A percentile compares a stretch with the other conserved stretches of the same genome.
phyloP scores from a whole-genome alignment of 2,888 invertebrate species.

The Euplexia lucipara region DNA sequence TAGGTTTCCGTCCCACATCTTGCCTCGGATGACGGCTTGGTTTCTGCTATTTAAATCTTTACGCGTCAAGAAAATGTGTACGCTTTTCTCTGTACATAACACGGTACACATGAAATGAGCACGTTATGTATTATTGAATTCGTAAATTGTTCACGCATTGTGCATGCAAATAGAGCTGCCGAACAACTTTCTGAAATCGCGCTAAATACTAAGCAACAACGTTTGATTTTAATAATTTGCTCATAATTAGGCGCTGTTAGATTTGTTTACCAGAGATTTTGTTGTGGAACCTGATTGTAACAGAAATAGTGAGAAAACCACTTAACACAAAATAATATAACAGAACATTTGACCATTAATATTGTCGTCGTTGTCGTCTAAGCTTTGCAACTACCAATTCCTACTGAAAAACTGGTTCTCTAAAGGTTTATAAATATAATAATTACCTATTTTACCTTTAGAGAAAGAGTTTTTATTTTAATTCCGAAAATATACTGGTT shows the following conservation, averaged over 20 bases:
- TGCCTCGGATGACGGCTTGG: conserved; percentile 49
- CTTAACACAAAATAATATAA: conserved; percentile 26
- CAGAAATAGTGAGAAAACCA: conserved; percentile 17
- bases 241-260: conserved; percentile 14
- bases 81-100: conserved; percentile 29
- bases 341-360: conserved; percentile 17
- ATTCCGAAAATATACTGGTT: conserved; percentile 1
- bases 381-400: conserved; percentile 1
- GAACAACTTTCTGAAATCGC: conserved; percentile 41
- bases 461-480: too few relatives aligned
- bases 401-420: too few relatives aligned
- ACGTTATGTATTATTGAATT: conserved; percentile 44
- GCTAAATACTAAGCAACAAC: conserved; percentile 40
- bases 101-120: conserved; percentile 31
- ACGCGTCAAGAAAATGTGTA: conserved; percentile 41
- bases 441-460: too few relatives aligned
- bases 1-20: conserved; percentile 69
- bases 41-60: conserved; percentile 60
- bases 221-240: conserved; percentile 35
- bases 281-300: conserved; percentile 31
- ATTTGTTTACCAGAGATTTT: conserved; percentile 26
- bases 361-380: conserved; percentile 7
- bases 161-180: conserved; percentile 46
- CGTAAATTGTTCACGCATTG: conserved; percentile 35
- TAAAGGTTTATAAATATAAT: too few relatives aligned